Percentiles rank a stretch among this genome's conserved stretches.
phyloP scores from a whole-genome alignment of 2,797 vertebrate species.

The Ptychadena robeensis region DNA sequence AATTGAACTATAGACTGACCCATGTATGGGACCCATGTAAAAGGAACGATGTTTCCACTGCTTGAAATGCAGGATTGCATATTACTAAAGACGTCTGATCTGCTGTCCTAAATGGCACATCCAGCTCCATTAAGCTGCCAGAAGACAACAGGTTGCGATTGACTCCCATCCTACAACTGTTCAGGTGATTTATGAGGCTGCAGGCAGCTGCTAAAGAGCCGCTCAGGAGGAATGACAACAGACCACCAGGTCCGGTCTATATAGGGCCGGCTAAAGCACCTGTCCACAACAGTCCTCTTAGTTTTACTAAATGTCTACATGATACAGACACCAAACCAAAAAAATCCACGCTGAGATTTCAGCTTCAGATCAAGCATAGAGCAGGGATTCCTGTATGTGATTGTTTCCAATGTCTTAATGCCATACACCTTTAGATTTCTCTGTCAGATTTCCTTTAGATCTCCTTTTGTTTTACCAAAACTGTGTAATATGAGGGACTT shows the following conservation, averaged over 20 bases:
- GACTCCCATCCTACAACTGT: slow-evolving; percentile 19
- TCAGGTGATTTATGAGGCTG: slow-evolving; percentile 15
- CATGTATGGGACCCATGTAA: too few species aligned
- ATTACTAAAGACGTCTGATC: neutral
- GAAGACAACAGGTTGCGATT: neutral
- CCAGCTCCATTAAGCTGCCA: slow-evolving; percentile 13
- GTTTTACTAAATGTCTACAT: neutral
- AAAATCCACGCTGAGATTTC: too few species aligned
- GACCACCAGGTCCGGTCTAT: neutral
- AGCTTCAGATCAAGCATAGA: too few species aligned
- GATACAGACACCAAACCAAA: too few species aligned
- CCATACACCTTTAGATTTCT: too few species aligned
- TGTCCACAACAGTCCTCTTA: neutral
- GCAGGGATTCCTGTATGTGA: too few species aligned
- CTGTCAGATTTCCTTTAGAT: too few species aligned
- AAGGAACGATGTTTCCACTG: neutral
- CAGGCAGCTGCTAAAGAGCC: neutral
- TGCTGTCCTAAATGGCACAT: neutral
- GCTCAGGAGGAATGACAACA: neutral
- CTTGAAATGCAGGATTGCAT: neutral
- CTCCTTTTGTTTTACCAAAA: too few species aligned
- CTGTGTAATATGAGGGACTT: too few species aligned
- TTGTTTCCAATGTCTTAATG: too few species aligned
- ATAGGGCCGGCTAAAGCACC: neutral
- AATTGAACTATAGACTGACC: too few species aligned